Evolutionary conservation across 1,140 invertebrate species (phyloP), one percentile per base, ranked within the genome.

Genomic region (Glomeris maerens): DNA sequence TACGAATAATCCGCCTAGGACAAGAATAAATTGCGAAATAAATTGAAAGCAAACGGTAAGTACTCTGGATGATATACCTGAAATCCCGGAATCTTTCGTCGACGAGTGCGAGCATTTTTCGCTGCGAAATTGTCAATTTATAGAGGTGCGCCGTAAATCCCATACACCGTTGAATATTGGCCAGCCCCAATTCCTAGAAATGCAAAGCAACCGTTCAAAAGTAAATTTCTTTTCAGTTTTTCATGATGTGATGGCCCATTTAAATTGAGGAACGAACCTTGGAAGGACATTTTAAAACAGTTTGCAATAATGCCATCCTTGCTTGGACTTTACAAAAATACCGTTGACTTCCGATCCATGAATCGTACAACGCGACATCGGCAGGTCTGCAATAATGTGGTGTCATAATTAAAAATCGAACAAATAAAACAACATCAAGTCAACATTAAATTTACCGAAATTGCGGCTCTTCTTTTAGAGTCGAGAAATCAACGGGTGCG

Each of bases 131-230:
- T 7, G 52, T 31, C 57, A 81, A 68, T 10, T 50, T 27, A 25
- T 59, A 53, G 10, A 86, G 58, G 55, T 84, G 77, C 45, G 74
- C 70, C 1, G 78, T 71, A 62, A 82, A 90, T 38, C 92, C 92
- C 67, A 79, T 79, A 55, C 85, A 83, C 47, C 88, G 73, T 50
- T 92, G 84, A 42, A 88, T 78, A 55, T 85, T 84, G 31, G 77
- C 78, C 0, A 79, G 65, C 7, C 83, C 84, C 26, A 96, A 65
- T 60, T 94, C 87, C 55, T 80, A 76, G 27, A 82, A 77, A 0
- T 82, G 81, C 2, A 65, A 46, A 20, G 64, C 42, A 20, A 59
- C 59, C 25, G 51, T 49, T 10, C 17, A 50, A 52, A 40, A 46
- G 17, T 21, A 39, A 52, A 27, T 7, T 44, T 52, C 3, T 38